Percentiles rank a stretch among this genome's conserved stretches.
These are phyloP conservation scores for Hippoglossus stenolepis DNA, from an alignment of 2,113 vertebrate genomes.

Conservation along the genomic window DNA sequence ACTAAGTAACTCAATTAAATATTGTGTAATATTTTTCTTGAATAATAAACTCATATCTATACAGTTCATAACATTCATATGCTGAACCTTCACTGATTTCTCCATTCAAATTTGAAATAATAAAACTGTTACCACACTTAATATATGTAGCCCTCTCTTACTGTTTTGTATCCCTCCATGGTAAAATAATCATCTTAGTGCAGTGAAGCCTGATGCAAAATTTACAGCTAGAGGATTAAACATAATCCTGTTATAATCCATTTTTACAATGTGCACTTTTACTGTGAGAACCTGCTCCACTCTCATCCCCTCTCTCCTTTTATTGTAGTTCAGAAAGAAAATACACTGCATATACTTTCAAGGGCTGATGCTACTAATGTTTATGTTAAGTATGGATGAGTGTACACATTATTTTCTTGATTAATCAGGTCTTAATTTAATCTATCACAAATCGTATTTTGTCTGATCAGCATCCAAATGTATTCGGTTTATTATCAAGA, in stretches of 20 bases:
- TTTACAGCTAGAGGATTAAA: conserved; percentile 43
- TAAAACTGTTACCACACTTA: neutral
- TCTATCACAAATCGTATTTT: neutral
- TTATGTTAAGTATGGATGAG: too few relatives aligned
- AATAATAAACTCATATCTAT: neutral
- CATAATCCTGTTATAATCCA: conserved; percentile 54
- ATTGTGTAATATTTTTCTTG: too few relatives aligned
- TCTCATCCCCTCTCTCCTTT: neutral
- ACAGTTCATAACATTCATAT: neutral
- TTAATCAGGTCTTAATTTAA: too few relatives aligned
- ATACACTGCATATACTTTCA: neutral
- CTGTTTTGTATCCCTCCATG: neutral
- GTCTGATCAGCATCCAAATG: too few relatives aligned
- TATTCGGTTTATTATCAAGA: too few relatives aligned
- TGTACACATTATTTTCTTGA: too few relatives aligned
- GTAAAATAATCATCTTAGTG: conserved; percentile 30
- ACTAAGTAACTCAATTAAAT: too few relatives aligned
- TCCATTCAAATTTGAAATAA: neutral
- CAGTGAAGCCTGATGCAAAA: conserved; percentile 5
- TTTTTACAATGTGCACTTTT: conserved; percentile 33
- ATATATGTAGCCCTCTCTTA: neutral
- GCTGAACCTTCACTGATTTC: too few relatives aligned
- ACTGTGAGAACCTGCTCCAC: neutral
- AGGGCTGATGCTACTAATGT: neutral
- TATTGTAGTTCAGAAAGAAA: neutral